phyloP scores from a whole-genome alignment of 2,113 vertebrate species.

The Chionomys nivalis region DNA sequence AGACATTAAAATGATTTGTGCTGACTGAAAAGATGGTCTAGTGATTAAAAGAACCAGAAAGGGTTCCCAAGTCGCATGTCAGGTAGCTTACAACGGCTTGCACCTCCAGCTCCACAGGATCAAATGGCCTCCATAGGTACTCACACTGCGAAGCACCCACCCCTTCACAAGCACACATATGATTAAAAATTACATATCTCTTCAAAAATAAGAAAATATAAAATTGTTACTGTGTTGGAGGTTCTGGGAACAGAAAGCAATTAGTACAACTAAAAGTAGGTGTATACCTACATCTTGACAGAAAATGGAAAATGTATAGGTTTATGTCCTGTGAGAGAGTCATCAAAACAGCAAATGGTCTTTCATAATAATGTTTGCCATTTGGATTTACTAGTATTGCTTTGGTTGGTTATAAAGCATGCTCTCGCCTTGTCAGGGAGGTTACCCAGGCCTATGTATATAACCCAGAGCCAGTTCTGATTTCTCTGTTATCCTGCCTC shows the following conservation, averaged over 20 bases:
- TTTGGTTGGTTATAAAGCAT: too few species aligned
- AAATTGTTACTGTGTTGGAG: background rate
- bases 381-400: background rate
- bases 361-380: background rate
- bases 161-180: background rate
- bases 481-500: background rate
- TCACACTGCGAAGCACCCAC: background rate
- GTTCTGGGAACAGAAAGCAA: background rate
- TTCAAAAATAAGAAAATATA: background rate
- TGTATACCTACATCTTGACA: background rate
- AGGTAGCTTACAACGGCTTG: background rate
- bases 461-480: too few species aligned
- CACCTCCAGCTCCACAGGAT: background rate
- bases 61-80: background rate
- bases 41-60: background rate
- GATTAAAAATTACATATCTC: too few species aligned
- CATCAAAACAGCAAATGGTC: background rate
- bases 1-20: background rate
- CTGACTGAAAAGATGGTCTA: background rate
- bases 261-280: background rate
- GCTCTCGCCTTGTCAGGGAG: background rate
- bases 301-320: background rate
- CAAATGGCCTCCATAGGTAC: too few species aligned
- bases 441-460: background rate
- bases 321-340: background rate